Base-by-base conservation (phyloP, 2,888 invertebrate species). In the Quadriops clusia region DNA sequence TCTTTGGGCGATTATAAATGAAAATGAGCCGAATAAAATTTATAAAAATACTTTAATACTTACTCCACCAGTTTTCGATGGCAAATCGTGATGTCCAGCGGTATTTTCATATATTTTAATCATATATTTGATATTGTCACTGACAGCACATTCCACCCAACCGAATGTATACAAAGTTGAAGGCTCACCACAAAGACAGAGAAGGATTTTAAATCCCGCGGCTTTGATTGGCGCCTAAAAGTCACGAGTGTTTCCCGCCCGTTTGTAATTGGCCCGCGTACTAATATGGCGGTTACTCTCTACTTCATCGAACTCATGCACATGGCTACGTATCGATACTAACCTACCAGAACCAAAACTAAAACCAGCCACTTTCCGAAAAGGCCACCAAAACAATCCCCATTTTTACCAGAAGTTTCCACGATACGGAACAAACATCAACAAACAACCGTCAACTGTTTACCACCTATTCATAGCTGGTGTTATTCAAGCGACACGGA, bases 41-140 rank as follows among this genome's bases (percentile, higher is more conserved):
- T 32, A 34, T 37, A 51, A 49, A 50, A 43, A 37, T 36, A 14
- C 25, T 17, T 18, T 21, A 36, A 33, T 47, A 74, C 78, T 75
- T 65, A 78, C 78, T 68, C 70, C 69, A 68, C 72, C 71, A 67
- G 72, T 74, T 65, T 67, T 67, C 47, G 63, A 56, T 61, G 69
- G 68, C 61, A 70, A 70, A 67, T 74, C 70, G 65, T 68, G 68
- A 64, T 71, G 76, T 68, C 74, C 68, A 56, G 67, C 60, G 49
- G 71, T 69, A 67, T 69, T 76, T 68, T 73, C 75, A 69, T 71
- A 68, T 64, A 77, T 68, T 69, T 77, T 72, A 65, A 71, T 73
- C 73, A 73, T 76, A 50, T 53, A 56, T 53, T 50, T 44, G 44
- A 46, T 49, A 45, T 53, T 49, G 46, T 51, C 55, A 56, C 53